Conservation (phyloP, 2,888 invertebrate species). For the Drosophila monieri region DNA sequence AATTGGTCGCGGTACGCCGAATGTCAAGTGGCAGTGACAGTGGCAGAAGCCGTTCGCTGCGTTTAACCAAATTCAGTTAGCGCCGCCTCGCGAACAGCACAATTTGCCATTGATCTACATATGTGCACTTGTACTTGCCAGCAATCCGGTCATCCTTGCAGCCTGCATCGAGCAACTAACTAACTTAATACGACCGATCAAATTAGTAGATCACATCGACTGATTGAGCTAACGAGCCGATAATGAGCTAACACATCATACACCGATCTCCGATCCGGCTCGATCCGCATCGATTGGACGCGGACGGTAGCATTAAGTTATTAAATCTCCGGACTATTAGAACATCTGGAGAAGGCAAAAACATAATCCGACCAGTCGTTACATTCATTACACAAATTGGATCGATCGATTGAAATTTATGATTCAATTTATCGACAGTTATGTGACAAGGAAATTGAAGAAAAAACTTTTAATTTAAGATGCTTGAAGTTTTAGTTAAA, state of each 20-base stretch:
- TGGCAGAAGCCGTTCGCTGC: conserved; percentile 43
- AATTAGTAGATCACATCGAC: conserved; percentile 50
- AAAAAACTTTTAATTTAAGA: conserved; percentile 7
- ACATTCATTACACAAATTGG: conserved; percentile 40
- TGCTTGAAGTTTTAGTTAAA: no score
- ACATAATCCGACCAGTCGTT: conserved; percentile 26
- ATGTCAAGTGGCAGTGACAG: conserved; percentile 48
- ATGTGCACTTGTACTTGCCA: conserved; percentile 56
- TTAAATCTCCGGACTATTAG: conserved; percentile 24
- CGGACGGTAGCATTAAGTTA: conserved; percentile 35
- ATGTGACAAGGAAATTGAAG: conserved; percentile 21
- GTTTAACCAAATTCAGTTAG: conserved; percentile 73
- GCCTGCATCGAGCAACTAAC: conserved; percentile 43
- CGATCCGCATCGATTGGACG: conserved; percentile 15
- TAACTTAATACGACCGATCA: conserved; percentile 43
- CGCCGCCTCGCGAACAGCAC: conserved; percentile 31
- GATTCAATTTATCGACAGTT: conserved; percentile 18
- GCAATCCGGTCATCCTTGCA: conserved; percentile 78
- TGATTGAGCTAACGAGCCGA: conserved; percentile 56
- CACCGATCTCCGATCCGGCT: background rate
- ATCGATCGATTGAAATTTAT: conserved; percentile 20
- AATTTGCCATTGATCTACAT: conserved; percentile 79
- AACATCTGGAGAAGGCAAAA: conserved; percentile 35
- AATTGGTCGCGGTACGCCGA: conserved; percentile 55
- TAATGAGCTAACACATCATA: conserved; percentile 60